Evolutionary conservation across 2,113 vertebrate species (phyloP), one percentile per base, ranked within the genome.

Genomic region (Labeo catla): DNA sequence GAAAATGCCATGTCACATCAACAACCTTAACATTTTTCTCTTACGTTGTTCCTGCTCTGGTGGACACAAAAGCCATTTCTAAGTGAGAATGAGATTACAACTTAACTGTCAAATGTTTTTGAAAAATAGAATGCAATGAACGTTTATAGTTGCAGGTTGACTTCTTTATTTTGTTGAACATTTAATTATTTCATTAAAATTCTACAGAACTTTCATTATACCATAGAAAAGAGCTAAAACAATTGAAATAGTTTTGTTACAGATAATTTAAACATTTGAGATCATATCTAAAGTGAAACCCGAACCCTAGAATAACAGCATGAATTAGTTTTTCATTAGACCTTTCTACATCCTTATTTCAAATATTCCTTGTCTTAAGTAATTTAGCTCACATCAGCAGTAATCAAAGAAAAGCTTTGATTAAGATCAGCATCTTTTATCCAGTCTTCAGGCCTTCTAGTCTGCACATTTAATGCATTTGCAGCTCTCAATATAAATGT

Each of bases 401-500:
- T n/a, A n/a, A n/a, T n/a, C n/a, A n/a, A n/a, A n/a, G n/a, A n/a
- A n/a, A n/a, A n/a, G n/a, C n/a, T n/a, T n/a, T n/a, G n/a, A n/a
- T n/a, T n/a, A n/a, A n/a, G n/a, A n/a, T n/a, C n/a, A n/a, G n/a
- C n/a, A n/a, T n/a, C n/a, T n/a, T n/a, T 84, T 47, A 28, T 77
- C 47, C 54, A 3, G 15, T 39, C n/a, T 81, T 81, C 78, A 80
- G 15, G 9, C 10, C 12, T 3, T 74, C 1, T 34, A 21, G 2
- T 87, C 10, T 57, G 12, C 13, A 87, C 95, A 95, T 70, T 95
- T 16, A 19, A 90, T 6, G 72, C 95, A 96, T 23, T 90, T 90
- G 63, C 95, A 96, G 83, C 88, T 87, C 5, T 94, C 93, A 28
- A 95, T 87, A 6, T 92, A 91, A 78, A 90, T 86, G 86, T 95